phyloP scores from a whole-genome alignment of 2,797 vertebrate genomes.

The Rhinella marina region DNA sequence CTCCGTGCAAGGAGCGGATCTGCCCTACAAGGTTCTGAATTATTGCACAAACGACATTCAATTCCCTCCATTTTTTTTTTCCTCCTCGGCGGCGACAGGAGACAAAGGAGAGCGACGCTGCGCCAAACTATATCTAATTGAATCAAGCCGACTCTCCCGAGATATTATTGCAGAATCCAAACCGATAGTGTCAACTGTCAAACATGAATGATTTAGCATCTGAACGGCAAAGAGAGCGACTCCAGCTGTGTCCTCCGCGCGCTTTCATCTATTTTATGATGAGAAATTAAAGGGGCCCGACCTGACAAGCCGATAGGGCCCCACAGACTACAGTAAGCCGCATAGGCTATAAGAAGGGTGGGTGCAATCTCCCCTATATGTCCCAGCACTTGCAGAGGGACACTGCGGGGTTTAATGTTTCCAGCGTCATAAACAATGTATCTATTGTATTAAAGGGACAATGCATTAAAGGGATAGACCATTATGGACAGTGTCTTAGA shows the following conservation, averaged over 20 bases:
- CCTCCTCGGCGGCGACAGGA: slow-evolving; percentile 31
- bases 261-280: neutral
- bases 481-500: too few relatives aligned
- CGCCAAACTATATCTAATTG: slow-evolving; percentile 44
- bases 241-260: neutral
- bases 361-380: neutral
- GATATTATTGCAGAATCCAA: slow-evolving; percentile 50
- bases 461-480: too few relatives aligned
- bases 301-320: neutral
- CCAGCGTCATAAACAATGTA: too few relatives aligned
- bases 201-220: slow-evolving; percentile 56
- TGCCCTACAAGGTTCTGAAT: slow-evolving; percentile 39
- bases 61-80: neutral
- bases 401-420: too few relatives aligned
- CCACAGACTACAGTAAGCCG: neutral
- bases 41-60: slow-evolving; percentile 39
- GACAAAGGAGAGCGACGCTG: slow-evolving; percentile 23
- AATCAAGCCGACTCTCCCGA: slow-evolving; percentile 43
- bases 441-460: too few relatives aligned
- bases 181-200: slow-evolving; percentile 55
- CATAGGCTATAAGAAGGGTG: neutral
- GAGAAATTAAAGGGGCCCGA: neutral
- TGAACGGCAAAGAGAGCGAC: neutral
- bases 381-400: neutral
- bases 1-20: slow-evolving; percentile 34